Evolutionary conservation across 2,113 vertebrate species (phyloP).

Genomic region (Puffinus mauretanicus): DNA sequence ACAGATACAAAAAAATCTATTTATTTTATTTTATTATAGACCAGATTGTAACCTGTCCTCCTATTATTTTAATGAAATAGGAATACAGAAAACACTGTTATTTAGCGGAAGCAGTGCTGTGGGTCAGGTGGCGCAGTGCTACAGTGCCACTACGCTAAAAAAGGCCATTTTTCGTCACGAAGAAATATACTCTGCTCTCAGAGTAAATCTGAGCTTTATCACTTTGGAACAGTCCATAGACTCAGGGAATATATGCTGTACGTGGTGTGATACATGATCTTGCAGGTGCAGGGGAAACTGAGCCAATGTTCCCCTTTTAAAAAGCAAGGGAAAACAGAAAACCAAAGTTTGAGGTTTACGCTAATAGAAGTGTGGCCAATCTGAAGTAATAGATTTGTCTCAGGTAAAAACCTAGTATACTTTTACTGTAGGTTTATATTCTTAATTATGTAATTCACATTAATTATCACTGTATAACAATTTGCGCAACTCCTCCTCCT

Average conservation of each 20-base stretch:
- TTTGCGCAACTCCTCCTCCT: background rate
- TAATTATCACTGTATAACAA: background rate
- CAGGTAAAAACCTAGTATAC: background rate
- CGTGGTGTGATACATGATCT: background rate
- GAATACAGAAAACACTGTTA: background rate
- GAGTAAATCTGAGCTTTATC: background rate
- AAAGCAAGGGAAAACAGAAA: background rate
- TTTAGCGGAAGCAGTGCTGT: background rate
- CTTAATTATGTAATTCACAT: background rate
- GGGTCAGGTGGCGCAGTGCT: background rate
- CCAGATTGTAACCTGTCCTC: background rate
- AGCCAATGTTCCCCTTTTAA: background rate
- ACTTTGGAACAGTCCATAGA: background rate
- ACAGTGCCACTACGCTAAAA: background rate
- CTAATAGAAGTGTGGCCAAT: background rate
- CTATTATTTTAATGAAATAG: background rate
- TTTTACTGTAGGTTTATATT: background rate
- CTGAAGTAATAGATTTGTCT: background rate
- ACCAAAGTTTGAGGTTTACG: background rate
- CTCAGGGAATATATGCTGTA: background rate
- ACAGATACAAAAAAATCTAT: background rate
- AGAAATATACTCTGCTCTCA: background rate
- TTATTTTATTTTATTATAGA: background rate
- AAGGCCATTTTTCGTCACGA: background rate
- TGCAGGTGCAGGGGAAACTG: background rate